Base-by-base conservation (phyloP, 2,888 invertebrate genomes). In the Brachynemurus nebulosus region DNA sequence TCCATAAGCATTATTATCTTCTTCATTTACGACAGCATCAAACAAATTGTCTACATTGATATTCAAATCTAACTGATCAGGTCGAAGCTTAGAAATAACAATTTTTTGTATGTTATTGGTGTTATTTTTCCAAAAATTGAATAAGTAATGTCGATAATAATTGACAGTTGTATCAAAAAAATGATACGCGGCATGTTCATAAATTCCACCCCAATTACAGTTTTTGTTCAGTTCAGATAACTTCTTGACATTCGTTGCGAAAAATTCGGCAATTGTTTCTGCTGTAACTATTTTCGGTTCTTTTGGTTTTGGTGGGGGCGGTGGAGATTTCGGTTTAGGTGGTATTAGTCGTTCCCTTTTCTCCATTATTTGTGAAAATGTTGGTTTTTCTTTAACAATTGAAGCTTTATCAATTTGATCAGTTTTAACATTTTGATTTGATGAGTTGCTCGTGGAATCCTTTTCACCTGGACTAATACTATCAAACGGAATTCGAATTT, bases 91-190 rank as follows among this genome's bases (percentile, higher is more conserved):
- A 4, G 30, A 14, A 12, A 19, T 37, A 9, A 37, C 7, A 12
- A 18, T 37, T 4, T 12, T 20, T 19, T 37, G 37, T 2, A 37
- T 18, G 12, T 19, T 19, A 20, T 37, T 19, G 2, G 12, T 16
- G 19, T 37, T 37, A 18, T 19, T 37, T 37, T 37, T 37, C 37
- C 37, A 37, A 20, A 18, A 37, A 11, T 37, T 37, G 17, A 37
- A 37, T 19, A 37, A 20, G 19, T 37, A 37, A 19, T 37, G 19
- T 7, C 37, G 17, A 17, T 37, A 19, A 18, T 19, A 37, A 18
- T n/a, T 30, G 2, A 30, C 14, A 6, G 30, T 30, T 6, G 30
- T 30, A n/a, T 30, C 30, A 6, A 30, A 30, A 30, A 30, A 30
- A 30, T 30, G 14, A 6, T 30, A 30, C 2, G 30, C 30, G 6